Percentiles rank a stretch among this genome's conserved stretches.
phyloP scores from a whole-genome alignment of 2,888 invertebrate genomes.

The Biston stratarius region DNA sequence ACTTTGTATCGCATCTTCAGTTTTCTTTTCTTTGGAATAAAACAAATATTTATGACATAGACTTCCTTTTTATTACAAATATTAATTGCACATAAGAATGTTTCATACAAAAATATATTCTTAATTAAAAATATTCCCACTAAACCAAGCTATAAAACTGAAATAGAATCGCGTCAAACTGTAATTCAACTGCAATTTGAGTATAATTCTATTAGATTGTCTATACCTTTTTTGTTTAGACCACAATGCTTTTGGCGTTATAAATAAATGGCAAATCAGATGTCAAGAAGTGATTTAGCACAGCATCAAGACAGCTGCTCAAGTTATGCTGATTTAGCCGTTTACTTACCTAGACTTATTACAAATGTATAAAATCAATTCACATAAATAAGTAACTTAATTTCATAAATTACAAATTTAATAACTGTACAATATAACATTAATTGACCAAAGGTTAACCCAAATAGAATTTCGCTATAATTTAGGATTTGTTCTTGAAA shows the following conservation, averaged over 20 bases:
- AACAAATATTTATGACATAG: conserved; percentile 66
- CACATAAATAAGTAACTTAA: conserved; percentile 49
- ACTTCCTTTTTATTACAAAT: conserved; percentile 83
- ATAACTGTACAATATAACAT: conserved; percentile 47
- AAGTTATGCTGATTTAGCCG: conserved; percentile 1
- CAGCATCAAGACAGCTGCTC: background rate
- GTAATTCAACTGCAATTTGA: conserved; percentile 7
- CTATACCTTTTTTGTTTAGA: conserved; percentile 24
- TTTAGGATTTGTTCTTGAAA: conserved; percentile 31
- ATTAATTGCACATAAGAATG: conserved; percentile 84
- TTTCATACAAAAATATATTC: conserved; percentile 85
- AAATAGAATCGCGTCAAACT: conserved; percentile 56
- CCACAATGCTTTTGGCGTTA: conserved; percentile 23
- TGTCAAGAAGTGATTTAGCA: conserved; percentile 63
- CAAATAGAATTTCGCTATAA: conserved; percentile 46
- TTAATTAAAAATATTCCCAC: conserved; percentile 81
- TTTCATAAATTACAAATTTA: conserved; percentile 37
- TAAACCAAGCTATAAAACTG: conserved; percentile 80
- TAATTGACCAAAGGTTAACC: conserved; percentile 53
- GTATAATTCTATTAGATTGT: conserved; percentile 11
- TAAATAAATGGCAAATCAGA: conserved; percentile 63
- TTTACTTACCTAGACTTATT: conserved; percentile 32
- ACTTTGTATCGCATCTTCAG: too few species aligned
- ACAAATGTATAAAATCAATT: conserved; percentile 34
- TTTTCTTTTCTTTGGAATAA: conserved; percentile 44